Evolutionary conservation across 1,140 invertebrate genomes (phyloP).

Genomic region (Rhopalosiphum padi): DNA sequence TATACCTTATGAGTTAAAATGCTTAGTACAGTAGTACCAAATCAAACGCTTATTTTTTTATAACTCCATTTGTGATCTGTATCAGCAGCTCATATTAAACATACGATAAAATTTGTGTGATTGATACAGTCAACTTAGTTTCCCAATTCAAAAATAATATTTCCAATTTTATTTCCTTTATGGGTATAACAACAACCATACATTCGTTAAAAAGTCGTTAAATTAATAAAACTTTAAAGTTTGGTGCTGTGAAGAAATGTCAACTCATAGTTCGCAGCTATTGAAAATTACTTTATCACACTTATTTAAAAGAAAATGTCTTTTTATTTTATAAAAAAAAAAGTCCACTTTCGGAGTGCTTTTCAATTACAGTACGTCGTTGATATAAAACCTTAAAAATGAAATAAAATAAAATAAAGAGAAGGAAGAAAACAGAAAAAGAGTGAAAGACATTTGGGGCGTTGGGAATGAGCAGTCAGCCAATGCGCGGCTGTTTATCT

Average conservation of each 20-base stretch:
- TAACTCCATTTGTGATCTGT: not conserved
- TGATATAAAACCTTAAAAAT: conserved; percentile 52
- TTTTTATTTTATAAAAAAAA: conserved; percentile 44
- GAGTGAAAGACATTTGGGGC: conserved; percentile 53
- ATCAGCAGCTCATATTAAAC: not conserved
- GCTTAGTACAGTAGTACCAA: not conserved
- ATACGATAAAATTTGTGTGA: not conserved
- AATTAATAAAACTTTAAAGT: conserved; percentile 23
- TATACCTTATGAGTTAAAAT: not conserved
- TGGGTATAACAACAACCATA: not conserved
- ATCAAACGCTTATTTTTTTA: not conserved
- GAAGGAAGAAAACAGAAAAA: conserved; percentile 33
- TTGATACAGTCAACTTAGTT: not conserved
- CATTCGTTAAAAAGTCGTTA: not conserved
- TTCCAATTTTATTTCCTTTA: not conserved
- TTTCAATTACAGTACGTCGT: conserved; percentile 52
- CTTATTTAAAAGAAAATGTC: conserved; percentile 49
- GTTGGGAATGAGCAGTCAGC: conserved; percentile 50
- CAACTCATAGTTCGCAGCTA: not conserved
- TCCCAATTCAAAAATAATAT: not conserved
- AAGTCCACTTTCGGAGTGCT: conserved; percentile 43
- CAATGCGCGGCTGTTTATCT: conserved; percentile 56
- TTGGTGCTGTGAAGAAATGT: not conserved
- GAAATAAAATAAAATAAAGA: conserved; percentile 53
- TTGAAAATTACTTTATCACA: conserved; percentile 31